Evolutionary conservation across 2,797 vertebrate genomes (phyloP), one percentile per base, ranked within the genome.

Genomic region (Vespertilio murinus): DNA sequence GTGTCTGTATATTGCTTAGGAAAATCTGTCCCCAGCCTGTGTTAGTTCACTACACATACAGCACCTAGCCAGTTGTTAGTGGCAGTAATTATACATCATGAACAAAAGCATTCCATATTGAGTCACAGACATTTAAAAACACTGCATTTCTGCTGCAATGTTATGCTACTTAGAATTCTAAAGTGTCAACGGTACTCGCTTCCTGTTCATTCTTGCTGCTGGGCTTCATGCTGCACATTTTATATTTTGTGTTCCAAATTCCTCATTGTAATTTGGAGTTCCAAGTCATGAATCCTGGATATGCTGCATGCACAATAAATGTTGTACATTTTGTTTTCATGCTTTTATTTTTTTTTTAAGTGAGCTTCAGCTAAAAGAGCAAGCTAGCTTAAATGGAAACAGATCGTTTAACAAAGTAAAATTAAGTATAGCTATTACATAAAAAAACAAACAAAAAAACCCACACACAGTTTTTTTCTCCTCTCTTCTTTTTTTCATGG

Each of bases 141-240:
- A 90, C 86, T 94, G 93, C 84, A 90, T 93, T 30, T 17, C 81
- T 97, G 87, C 52, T 56, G 42, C 80, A 82, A 91, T 95, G 67
- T 94, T 97, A 67, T 95, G 85, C 96, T 94, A 91, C 94, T 97
- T 97, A 78, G 59, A 96, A 93, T 91, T 94, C 96, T 64, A 92
- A 97, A 97, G 96, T 97, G 95, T 89, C 96, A 98, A 97, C 93
- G 97, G 91, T 93, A 96, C 97, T 96, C 95, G 89, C 86, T 96
- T 98, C 92, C 95, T 96, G 70, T 85, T 79, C 69, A 18, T 71
- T 47, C 61, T 96, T 28, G 6, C 77, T 97, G 93, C 86, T 52
- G 96, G 94, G 73, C 73, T 96, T 52, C 79, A 89, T 91, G 65
- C 86, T 95, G 86, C 90, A 22, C 61, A 49, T 89, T 95, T 93